Percentiles rank a stretch among this genome's conserved stretches.
Evolutionary conservation across 2,888 invertebrate species (phyloP).

Genomic region (Venusia cambrica): DNA sequence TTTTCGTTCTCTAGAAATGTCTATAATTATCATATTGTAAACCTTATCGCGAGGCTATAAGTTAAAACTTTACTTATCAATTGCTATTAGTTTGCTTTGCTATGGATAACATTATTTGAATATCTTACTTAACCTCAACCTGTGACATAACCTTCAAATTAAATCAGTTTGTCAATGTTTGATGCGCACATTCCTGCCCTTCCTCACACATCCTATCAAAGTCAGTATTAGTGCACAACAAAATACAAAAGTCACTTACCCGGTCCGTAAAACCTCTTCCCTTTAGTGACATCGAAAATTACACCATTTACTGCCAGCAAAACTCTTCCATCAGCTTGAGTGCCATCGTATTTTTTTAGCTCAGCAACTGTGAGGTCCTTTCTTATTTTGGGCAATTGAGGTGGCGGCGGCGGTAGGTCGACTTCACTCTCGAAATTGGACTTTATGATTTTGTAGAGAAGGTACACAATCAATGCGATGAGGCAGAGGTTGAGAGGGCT

Average conservation of each 20-base stretch:
- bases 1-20: slow-evolving; percentile 18
- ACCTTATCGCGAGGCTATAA: too few species aligned
- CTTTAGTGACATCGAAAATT: slow-evolving; percentile 96
- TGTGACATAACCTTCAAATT: slow-evolving; percentile 14
- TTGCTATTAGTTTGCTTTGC: too few species aligned
- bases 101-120: background rate
- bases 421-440: slow-evolving; percentile 63
- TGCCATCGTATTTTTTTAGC: slow-evolving; percentile 91
- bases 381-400: slow-evolving; percentile 88
- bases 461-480: slow-evolving; percentile 64
- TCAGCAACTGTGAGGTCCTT: slow-evolving; percentile 95
- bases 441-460: slow-evolving; percentile 84
- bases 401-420: slow-evolving; percentile 64
- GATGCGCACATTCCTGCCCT: slow-evolving; percentile 25
- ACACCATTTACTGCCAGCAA: slow-evolving; percentile 95
- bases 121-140: slow-evolving; percentile 2
- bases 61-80: too few species aligned
- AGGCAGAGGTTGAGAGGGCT: slow-evolving; percentile 66
- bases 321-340: slow-evolving; percentile 91
- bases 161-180: slow-evolving; percentile 10
- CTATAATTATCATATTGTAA: slow-evolving; percentile 10
- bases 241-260: slow-evolving; percentile 79
- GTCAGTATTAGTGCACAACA: slow-evolving; percentile 23
- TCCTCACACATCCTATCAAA: slow-evolving; percentile 24
- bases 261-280: slow-evolving; percentile 95